phyloP scores from a whole-genome alignment of 2,113 vertebrate species.

The Megaleporinus macrocephalus region DNA sequence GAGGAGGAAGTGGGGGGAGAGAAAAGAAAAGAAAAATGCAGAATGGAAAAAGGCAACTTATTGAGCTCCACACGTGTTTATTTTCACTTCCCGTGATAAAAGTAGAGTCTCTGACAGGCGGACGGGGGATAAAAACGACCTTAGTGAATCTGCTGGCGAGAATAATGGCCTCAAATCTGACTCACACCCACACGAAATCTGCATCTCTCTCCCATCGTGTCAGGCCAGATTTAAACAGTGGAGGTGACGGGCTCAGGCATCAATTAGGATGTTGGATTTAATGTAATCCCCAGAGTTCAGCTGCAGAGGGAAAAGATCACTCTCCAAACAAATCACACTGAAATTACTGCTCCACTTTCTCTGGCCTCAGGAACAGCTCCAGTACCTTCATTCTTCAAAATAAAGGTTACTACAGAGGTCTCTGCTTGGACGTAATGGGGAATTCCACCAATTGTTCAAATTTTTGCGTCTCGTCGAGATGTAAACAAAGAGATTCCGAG shows the following conservation, averaged over 20 bases:
- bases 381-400: too few relatives aligned
- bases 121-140: slow-evolving; percentile 17
- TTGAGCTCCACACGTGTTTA: slow-evolving; percentile 16
- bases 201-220: slow-evolving; percentile 37
- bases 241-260: slow-evolving; percentile 11
- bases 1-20: too few relatives aligned
- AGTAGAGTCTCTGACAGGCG: not conserved
- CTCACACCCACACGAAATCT: slow-evolving; percentile 13
- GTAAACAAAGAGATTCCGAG: too few relatives aligned
- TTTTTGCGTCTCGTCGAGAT: too few relatives aligned
- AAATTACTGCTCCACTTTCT: slow-evolving; percentile 68
- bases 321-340: slow-evolving; percentile 30
- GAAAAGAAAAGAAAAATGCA: not conserved
- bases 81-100: slow-evolving; percentile 37
- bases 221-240: slow-evolving; percentile 24
- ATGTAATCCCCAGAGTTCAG: not conserved
- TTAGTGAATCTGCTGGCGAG: slow-evolving; percentile 11
- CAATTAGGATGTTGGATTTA: slow-evolving; percentile 35
- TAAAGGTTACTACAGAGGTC: too few relatives aligned
- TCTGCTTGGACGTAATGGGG: too few relatives aligned
- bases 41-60: not conserved
- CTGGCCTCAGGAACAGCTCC: slow-evolving; percentile 60
- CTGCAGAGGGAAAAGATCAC: slow-evolving; percentile 7
- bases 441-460: too few relatives aligned
- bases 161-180: slow-evolving; percentile 27